phyloP scores from a whole-genome alignment of 2,113 vertebrate species.

The Pterophyllum scalare region DNA sequence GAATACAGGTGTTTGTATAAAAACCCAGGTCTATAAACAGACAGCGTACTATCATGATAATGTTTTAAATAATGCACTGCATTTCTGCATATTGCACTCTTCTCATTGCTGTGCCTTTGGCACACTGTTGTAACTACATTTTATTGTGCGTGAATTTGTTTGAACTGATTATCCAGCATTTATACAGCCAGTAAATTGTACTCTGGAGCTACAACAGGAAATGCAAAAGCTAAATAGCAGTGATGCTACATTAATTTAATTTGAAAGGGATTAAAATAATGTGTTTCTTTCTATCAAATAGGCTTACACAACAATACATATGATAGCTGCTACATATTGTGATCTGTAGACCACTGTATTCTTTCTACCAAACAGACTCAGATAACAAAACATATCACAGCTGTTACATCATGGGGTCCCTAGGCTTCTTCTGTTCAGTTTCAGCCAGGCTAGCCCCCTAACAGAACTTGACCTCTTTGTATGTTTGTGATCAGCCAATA shows the following conservation, averaged over 20 bases:
- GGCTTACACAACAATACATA: not conserved
- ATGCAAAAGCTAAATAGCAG: not conserved
- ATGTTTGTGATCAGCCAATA: not conserved
- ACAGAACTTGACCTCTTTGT: not conserved
- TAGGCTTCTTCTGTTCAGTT: not conserved
- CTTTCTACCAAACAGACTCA: not conserved
- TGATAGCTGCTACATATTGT: not conserved
- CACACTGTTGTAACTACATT: not conserved
- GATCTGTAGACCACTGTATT: too few species aligned
- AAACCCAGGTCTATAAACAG: not conserved
- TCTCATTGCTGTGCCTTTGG: conserved; percentile 32
- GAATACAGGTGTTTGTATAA: conserved; percentile 13
- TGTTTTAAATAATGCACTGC: conserved; percentile 12
- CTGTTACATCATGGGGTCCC: not conserved
- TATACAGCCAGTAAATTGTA: not conserved
- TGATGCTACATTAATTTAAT: not conserved
- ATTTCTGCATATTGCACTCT: not conserved
- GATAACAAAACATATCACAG: not conserved
- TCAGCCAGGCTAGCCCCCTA: not conserved
- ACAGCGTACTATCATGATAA: conserved; percentile 12
- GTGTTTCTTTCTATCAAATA: too few species aligned
- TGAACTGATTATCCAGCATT: not conserved
- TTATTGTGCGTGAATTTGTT: not conserved
- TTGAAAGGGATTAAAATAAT: not conserved
- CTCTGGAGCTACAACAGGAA: not conserved